Conservation (phyloP, 2,888 invertebrate species). For the Xanthostigma xanthostigma region DNA sequence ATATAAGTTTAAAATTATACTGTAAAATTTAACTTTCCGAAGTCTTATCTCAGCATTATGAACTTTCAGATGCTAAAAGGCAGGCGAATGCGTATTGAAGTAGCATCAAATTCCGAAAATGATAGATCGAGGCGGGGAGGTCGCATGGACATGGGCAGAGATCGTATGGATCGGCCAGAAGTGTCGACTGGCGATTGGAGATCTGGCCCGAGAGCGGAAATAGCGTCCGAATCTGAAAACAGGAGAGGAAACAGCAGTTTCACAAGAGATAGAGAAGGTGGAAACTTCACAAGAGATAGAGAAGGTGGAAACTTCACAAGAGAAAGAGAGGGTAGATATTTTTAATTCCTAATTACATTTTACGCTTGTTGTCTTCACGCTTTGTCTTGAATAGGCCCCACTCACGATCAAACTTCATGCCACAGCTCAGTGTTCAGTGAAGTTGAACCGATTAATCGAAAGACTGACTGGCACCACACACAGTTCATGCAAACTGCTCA, state of each 20-base stretch:
- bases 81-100: constrained; percentile 63
- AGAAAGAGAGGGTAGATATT: constrained; percentile 17
- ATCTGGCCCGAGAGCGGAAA: constrained; percentile 45
- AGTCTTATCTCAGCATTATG: too few species aligned
- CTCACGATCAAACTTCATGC: too few species aligned
- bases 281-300: constrained; percentile 22
- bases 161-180: constrained; percentile 45
- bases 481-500: too few species aligned
- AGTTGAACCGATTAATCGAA: too few species aligned
- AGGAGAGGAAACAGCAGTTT: constrained; percentile 6
- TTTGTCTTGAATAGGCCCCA: too few species aligned
- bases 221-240: constrained; percentile 21
- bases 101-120: constrained; percentile 58
- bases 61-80: constrained; percentile 49
- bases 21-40: too few species aligned
- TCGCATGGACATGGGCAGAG: constrained; percentile 32
- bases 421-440: too few species aligned
- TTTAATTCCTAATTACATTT: too few species aligned
- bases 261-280: constrained; percentile 14
- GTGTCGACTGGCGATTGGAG: constrained; percentile 65
- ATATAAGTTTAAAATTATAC: not conserved
- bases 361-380: too few species aligned
- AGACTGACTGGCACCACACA: too few species aligned
- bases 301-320: constrained; percentile 24
- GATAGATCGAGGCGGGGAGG: constrained; percentile 44